A percentile compares a stretch with the other conserved stretches of the same genome.
Conservation (phyloP, 2,888 invertebrate genomes). For the Lithosia quadra region DNA sequence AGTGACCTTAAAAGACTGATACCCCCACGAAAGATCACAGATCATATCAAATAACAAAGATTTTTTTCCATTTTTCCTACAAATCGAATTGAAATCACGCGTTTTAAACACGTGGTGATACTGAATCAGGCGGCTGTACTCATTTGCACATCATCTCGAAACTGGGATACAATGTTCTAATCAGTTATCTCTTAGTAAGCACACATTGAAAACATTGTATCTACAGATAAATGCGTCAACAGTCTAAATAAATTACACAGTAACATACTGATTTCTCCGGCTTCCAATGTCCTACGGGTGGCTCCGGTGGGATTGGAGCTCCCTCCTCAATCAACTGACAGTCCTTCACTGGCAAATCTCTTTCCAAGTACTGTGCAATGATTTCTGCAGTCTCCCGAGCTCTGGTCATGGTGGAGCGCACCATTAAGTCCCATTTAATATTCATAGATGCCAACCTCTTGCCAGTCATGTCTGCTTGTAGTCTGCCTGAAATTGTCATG, state of each 20-base stretch:
- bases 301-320: slow-evolving; percentile 97
- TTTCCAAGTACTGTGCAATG: slow-evolving; percentile 90
- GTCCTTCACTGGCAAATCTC: slow-evolving; percentile 85
- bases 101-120: no score
- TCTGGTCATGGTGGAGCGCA: slow-evolving; percentile 97
- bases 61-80: no score
- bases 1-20: no score
- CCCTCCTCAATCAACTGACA: slow-evolving; percentile 96
- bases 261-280: slow-evolving; percentile 89
- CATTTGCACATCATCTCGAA: neutral
- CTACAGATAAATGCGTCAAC: slow-evolving; percentile 3
- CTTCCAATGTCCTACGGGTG: slow-evolving; percentile 95
- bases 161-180: neutral
- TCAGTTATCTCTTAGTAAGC: neutral
- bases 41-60: no score
- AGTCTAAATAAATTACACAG: slow-evolving; percentile 4
- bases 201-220: neutral
- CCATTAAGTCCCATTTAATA: slow-evolving; percentile 92
- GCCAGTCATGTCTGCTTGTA: slow-evolving; percentile 96
- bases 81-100: no score
- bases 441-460: slow-evolving; percentile 91
- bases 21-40: no score
- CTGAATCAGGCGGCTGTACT: no score
- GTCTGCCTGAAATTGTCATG: slow-evolving; percentile 86
- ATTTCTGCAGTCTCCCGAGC: slow-evolving; percentile 97